These are phyloP conservation scores for Monochamus alternatus DNA, from an alignment of 2,888 invertebrate genomes.

Conservation along the genomic window DNA sequence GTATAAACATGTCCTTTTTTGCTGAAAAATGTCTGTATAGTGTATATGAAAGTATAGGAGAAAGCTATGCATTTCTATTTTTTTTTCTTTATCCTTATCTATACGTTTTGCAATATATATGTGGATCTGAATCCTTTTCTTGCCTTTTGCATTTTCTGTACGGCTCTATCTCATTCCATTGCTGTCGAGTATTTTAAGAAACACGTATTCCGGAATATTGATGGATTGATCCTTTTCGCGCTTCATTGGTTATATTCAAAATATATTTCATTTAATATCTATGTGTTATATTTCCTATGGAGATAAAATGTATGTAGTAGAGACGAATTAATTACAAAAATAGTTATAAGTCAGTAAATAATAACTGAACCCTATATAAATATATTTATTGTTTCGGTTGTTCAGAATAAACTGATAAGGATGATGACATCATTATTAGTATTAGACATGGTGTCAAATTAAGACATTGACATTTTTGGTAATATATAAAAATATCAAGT, in stretches of 20 bases:
- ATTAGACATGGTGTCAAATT: too few relatives aligned
- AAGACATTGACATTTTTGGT: too few relatives aligned
- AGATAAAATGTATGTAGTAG: neutral
- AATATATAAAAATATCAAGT: too few relatives aligned
- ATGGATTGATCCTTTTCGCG: neutral
- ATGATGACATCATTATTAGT: too few relatives aligned
- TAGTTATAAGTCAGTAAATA: too few relatives aligned
- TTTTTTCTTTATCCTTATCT: neutral
- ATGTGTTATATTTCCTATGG: neutral
- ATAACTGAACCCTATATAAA: too few relatives aligned
- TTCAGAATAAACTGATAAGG: too few relatives aligned
- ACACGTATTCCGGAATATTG: neutral
- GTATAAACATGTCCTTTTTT: too few relatives aligned
- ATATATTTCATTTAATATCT: neutral
- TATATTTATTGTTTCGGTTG: too few relatives aligned
- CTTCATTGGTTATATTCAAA: neutral
- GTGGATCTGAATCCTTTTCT: neutral
- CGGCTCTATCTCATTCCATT: neutral
- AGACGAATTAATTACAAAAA: too few relatives aligned
- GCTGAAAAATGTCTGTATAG: too few relatives aligned
- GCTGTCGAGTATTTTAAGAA: neutral
- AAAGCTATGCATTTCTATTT: neutral
- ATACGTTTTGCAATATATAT: neutral
- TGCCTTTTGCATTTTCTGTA: neutral
- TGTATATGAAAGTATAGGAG: too few relatives aligned